Conservation (phyloP, 2,888 invertebrate genomes). For the Harpalus rufipes region DNA sequence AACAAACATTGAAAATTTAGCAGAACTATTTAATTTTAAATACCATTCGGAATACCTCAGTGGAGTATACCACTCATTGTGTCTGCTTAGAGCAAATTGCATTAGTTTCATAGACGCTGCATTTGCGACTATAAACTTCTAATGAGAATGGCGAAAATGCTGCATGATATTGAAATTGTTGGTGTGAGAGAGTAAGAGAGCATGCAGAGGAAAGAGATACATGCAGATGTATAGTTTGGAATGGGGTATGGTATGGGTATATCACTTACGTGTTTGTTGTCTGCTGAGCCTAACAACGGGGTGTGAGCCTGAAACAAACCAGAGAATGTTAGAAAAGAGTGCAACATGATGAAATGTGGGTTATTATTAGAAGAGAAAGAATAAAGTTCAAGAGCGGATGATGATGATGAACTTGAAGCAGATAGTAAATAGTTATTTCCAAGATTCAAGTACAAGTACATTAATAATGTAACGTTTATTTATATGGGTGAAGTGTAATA, state of each 20-base stretch:
- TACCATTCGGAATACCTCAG: slow-evolving; percentile 32
- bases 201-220: not conserved
- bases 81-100: slow-evolving; percentile 39
- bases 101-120: slow-evolving; percentile 34
- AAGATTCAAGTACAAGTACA: too few relatives aligned
- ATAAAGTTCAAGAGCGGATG: not conserved
- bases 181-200: not conserved
- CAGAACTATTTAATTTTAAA: slow-evolving; percentile 50
- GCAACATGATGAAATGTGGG: slow-evolving; percentile 59
- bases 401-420: too few relatives aligned
- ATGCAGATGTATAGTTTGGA: not conserved
- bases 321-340: slow-evolving; percentile 72
- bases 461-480: too few relatives aligned
- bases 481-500: too few relatives aligned
- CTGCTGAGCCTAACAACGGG: slow-evolving; percentile 81
- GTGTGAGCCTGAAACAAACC: slow-evolving; percentile 84
- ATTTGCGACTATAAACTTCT: slow-evolving; percentile 38
- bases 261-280: slow-evolving; percentile 80
- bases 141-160: slow-evolving; percentile 51
- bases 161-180: slow-evolving; percentile 51
- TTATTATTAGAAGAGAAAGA: not conserved
- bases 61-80: slow-evolving; percentile 36
- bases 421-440: too few relatives aligned
- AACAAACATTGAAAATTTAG: slow-evolving; percentile 28
- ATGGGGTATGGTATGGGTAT: too few relatives aligned